Percentiles rank a stretch among this genome's conserved stretches.
phyloP scores from a whole-genome alignment of 2,113 vertebrate species.

The Ptilorrhoa leucosticta region DNA sequence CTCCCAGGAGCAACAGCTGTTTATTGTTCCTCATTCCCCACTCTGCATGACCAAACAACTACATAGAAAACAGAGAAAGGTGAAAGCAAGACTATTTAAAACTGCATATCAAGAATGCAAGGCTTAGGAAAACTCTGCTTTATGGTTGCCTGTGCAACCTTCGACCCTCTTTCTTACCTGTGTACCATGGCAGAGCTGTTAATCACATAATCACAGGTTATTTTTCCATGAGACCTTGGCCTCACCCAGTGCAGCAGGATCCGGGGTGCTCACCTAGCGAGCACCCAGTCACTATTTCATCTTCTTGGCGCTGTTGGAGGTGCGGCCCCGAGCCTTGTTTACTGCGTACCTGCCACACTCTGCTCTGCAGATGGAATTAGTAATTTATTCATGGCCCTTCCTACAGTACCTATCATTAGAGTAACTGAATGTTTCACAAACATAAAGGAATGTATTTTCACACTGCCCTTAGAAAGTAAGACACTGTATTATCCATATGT shows the following conservation, averaged over 20 bases:
- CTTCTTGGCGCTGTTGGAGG: not conserved
- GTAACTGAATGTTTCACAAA: constrained; percentile 28
- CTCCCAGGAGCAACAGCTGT: not conserved
- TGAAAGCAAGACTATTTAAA: not conserved
- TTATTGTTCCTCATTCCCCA: not conserved
- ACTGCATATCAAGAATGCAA: not conserved
- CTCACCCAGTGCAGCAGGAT: constrained; percentile 20
- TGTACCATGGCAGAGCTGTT: not conserved
- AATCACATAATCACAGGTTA: constrained; percentile 3
- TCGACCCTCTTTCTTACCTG: not conserved
- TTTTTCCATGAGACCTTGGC: not conserved
- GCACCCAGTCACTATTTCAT: not conserved
- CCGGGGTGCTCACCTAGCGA: not conserved
- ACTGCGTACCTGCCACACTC: not conserved
- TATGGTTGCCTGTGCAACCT: not conserved
- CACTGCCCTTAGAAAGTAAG: not conserved
- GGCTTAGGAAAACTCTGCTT: not conserved
- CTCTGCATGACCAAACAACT: not conserved
- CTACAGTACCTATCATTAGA: not conserved
- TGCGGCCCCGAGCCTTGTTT: constrained; percentile 2
- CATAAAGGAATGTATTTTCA: constrained; percentile 24
- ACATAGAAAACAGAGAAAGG: not conserved
- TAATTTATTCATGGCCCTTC: not conserved
- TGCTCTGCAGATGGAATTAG: not conserved
- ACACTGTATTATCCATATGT: not conserved